phyloP scores from a whole-genome alignment of 2,113 vertebrate genomes.

The Scortum barcoo region DNA sequence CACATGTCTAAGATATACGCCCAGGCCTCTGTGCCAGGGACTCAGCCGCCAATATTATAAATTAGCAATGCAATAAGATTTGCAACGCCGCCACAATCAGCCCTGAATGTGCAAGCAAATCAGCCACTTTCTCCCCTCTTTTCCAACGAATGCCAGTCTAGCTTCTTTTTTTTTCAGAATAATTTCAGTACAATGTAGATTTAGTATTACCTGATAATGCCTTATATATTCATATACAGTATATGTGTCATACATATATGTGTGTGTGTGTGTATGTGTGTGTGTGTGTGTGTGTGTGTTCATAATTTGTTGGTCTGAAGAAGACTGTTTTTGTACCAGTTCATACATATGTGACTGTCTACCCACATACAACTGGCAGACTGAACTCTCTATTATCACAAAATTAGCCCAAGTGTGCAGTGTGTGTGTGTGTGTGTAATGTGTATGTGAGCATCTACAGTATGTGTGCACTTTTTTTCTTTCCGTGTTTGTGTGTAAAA shows the following conservation, averaged over 20 bases:
- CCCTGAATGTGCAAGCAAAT: conserved; percentile 68
- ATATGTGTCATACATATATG: background rate
- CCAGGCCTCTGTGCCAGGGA: conserved; percentile 58
- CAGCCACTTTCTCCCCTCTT: conserved; percentile 33
- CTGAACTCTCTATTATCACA: conserved; percentile 60
- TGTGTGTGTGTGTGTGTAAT: conserved; percentile 25
- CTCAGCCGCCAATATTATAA: conserved; percentile 66
- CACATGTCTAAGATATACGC: conserved; percentile 76
- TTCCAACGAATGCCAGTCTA: conserved; percentile 28
- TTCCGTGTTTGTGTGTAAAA: too few species aligned
- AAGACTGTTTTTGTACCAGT: too few species aligned
- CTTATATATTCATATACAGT: background rate
- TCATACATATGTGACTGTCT: conserved; percentile 39
- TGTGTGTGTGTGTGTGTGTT: too few species aligned
- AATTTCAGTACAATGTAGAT: conserved; percentile 38
- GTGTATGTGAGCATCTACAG: conserved; percentile 15
- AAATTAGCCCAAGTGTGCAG: conserved; percentile 49
- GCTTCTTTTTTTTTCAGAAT: conserved; percentile 35
- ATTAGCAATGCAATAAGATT: conserved; percentile 72
- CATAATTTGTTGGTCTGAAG: too few species aligned
- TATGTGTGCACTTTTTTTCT: conserved; percentile 33
- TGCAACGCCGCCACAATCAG: conserved; percentile 61
- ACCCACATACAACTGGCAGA: conserved; percentile 40
- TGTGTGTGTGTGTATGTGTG: background rate
- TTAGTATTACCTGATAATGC: conserved; percentile 28